phyloP scores from a whole-genome alignment of 2,113 vertebrate species.

The Myiagra hebetior region DNA sequence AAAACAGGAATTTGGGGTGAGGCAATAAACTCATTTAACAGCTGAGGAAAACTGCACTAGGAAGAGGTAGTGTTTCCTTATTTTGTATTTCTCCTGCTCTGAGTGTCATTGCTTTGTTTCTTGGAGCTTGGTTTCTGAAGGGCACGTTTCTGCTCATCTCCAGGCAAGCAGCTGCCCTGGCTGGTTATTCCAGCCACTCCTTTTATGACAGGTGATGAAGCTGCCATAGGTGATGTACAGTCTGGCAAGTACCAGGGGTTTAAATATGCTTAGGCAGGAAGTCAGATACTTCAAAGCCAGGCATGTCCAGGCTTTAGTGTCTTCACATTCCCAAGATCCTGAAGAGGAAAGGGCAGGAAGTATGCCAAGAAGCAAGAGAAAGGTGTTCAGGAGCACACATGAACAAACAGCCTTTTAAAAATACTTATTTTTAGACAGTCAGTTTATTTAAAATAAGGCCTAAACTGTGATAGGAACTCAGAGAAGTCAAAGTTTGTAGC shows the following conservation, averaged over 20 bases:
- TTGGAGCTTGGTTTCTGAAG: background rate
- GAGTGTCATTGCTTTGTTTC: background rate
- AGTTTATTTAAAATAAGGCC: background rate
- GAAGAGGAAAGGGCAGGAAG: background rate
- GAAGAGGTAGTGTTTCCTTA: background rate
- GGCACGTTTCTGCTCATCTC: background rate
- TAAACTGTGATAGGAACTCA: background rate
- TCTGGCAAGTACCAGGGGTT: background rate
- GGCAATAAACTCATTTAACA: background rate
- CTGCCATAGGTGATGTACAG: constrained; percentile 3
- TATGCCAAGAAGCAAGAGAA: background rate
- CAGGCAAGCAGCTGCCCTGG: constrained; percentile 5
- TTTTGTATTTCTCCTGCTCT: background rate
- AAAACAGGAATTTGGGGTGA: background rate
- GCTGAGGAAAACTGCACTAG: background rate
- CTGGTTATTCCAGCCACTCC: background rate
- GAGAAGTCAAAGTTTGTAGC: background rate
- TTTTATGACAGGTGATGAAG: background rate
- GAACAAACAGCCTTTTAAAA: background rate
- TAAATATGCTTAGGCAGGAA: constrained; percentile 22
- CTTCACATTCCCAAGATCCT: background rate
- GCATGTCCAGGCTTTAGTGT: background rate
- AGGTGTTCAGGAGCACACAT: background rate
- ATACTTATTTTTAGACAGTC: background rate
- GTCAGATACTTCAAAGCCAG: background rate